Base-by-base conservation (phyloP, 2,888 invertebrate genomes). In the Ditula angustiorana region DNA sequence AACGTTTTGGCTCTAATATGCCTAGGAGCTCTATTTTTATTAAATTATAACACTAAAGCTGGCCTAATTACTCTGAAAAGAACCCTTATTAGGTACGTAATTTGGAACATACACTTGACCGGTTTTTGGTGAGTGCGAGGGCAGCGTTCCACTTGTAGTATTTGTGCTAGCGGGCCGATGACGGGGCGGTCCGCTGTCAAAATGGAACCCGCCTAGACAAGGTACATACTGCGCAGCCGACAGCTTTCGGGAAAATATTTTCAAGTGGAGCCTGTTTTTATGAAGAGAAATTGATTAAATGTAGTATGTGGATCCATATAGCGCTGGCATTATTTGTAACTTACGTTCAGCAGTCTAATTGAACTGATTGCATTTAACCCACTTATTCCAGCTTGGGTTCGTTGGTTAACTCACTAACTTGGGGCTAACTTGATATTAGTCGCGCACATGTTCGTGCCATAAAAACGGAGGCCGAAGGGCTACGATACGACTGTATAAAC, bases 101-200 rank as follows among this genome's bases (percentile, higher is more conserved):
- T 30, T 30, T 24, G 41, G 49, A 60, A 50, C 56, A 49, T 49
- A 41, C 56, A 59, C 58, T 59, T 49, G 58, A 49, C 49, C 61
- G 55, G 61, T 53, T 16, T 50, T 50, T 50, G 53, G 64, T 58
- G 63, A 58, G 50, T 28, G 50, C 68, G 71, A 73, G 78, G 75
- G 67, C 77, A 67, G 65, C 66, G 77, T 66, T 72, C 79, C 61
- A 77, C 69, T 74, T 75, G 60, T 61, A 65, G 69, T 44, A 75
- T 76, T 72, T 74, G 74, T 78, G 78, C 78, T 74, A 78, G 64
- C 70, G 61, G 74, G 71, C 65, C 74, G 68, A 26, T 58, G 50
- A 41, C 67, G 57, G 66, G 66, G 67, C 60, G 61, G 59, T 37
- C 63, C 69, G 69, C 67, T 71, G 74, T 72, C 75, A 68, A 73